Evolutionary conservation across 2,797 vertebrate species (phyloP).

Genomic region (Coreius guichenoti): DNA sequence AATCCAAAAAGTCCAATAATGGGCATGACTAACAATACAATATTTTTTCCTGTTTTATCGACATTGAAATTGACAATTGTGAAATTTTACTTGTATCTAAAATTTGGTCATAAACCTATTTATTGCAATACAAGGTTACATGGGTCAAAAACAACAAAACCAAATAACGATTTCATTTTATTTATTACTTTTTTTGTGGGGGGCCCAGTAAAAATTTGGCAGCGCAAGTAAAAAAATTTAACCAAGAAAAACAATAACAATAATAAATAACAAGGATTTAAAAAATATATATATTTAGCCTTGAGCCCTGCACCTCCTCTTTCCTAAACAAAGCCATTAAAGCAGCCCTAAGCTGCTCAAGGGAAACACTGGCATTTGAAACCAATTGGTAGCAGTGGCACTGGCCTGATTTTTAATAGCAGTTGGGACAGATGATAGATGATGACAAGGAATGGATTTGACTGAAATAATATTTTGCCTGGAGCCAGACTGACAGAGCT

Average conservation of each 20-base stretch:
- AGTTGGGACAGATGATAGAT: conserved; percentile 59
- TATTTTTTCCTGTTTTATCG: background rate
- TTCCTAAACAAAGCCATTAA: conserved; percentile 17
- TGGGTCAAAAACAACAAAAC: background rate
- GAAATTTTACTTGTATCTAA: background rate
- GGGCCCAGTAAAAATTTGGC: background rate
- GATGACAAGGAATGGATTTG: conserved; percentile 57
- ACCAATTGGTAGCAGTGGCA: conserved; percentile 55
- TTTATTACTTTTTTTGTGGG: background rate
- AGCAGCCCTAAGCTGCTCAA: conserved; percentile 20
- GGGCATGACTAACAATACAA: no score
- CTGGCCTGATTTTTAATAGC: conserved; percentile 58
- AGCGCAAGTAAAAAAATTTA: background rate
- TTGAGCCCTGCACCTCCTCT: background rate
- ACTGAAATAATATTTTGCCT: conserved; percentile 42
- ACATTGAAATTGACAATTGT: background rate
- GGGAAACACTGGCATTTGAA: conserved; percentile 61
- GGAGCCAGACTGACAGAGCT: conserved; percentile 10
- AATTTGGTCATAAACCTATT: background rate
- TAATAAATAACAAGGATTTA: background rate
- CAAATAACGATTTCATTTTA: background rate
- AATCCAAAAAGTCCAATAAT: background rate
- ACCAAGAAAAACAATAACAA: background rate
- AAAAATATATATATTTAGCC: background rate
- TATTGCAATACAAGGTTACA: background rate